Evolutionary conservation across 2,113 vertebrate genomes (phyloP).

Genomic region (Martes martes): DNA sequence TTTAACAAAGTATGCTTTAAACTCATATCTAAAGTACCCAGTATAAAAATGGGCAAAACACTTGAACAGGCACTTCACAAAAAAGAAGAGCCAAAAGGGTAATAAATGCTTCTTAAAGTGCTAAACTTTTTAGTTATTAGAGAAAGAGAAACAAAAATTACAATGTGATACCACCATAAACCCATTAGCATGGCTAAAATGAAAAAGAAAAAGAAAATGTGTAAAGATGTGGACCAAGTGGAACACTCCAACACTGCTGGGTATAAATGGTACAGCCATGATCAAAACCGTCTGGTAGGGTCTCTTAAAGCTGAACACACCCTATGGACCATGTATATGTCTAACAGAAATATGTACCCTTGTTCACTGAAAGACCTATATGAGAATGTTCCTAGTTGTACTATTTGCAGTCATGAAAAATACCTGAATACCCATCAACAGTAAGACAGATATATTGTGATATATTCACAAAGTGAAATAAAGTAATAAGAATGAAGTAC

Average conservation of each 20-base stretch:
- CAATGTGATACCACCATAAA: neutral
- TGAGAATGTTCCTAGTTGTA: neutral
- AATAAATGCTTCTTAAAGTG: neutral
- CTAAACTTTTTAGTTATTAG: neutral
- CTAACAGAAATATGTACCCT: neutral
- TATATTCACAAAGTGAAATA: neutral
- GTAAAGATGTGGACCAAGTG: neutral
- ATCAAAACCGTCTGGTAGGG: neutral
- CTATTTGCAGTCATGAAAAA: neutral
- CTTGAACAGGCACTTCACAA: neutral
- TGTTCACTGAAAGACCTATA: neutral
- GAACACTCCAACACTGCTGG: neutral
- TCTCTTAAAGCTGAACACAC: neutral
- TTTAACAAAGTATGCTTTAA: neutral
- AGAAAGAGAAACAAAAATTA: neutral
- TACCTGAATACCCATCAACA: neutral
- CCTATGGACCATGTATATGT: neutral
- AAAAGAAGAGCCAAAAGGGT: neutral
- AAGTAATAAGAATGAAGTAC: neutral
- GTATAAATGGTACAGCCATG: neutral
- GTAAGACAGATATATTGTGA: neutral
- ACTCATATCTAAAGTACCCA: neutral
- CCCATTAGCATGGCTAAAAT: neutral
- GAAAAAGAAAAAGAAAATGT: neutral
- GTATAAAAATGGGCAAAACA: neutral